A percentile compares a stretch with the other conserved stretches of the same genome.
Evolutionary conservation across 2,888 invertebrate genomes (phyloP).

Genomic region (Heteropelma amictum): DNA sequence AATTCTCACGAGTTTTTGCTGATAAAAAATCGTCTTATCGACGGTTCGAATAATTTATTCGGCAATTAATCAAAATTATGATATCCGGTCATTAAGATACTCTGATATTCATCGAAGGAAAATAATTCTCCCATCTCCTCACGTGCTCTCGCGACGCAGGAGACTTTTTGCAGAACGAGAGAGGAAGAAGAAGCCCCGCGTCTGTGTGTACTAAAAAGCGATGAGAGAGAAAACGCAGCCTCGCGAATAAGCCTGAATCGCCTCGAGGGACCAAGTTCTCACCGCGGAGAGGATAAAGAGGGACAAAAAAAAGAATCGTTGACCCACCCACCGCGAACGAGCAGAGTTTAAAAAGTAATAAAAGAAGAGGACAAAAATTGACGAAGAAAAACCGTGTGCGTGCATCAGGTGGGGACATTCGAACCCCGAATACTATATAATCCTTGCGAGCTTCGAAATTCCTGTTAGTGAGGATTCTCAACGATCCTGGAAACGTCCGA

Average conservation of each 20-base stretch:
- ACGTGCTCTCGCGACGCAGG: too few relatives aligned
- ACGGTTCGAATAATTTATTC: too few relatives aligned
- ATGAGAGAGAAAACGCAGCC: conserved; percentile 14
- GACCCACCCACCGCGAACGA: conserved; percentile 53
- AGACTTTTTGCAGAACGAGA: too few relatives aligned
- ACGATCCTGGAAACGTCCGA: conserved; percentile 47
- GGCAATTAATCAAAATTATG: too few relatives aligned
- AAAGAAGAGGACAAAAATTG: conserved; percentile 58
- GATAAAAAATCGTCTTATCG: too few relatives aligned
- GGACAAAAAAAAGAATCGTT: too few relatives aligned
- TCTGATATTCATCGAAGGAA: too few relatives aligned
- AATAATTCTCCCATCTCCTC: too few relatives aligned
- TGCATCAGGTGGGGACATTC: conserved; percentile 61
- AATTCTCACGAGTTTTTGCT: too few relatives aligned
- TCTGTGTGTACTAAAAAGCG: too few relatives aligned
- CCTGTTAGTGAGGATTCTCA: conserved; percentile 66
- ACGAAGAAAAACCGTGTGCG: conserved; percentile 34
- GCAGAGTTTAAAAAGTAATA: conserved; percentile 40
- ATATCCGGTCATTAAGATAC: too few relatives aligned
- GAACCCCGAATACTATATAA: conserved; percentile 69
- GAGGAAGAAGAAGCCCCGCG: not conserved
- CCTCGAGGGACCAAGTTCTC: conserved; percentile 46
- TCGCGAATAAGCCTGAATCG: conserved; percentile 37
- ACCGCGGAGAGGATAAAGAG: conserved; percentile 27
- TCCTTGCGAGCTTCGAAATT: conserved; percentile 65